Percentiles rank a stretch among this genome's conserved stretches.
These are phyloP conservation scores for Gasteruption jaculator DNA, from an alignment of 2,888 invertebrate genomes.

Conservation along the genomic window DNA sequence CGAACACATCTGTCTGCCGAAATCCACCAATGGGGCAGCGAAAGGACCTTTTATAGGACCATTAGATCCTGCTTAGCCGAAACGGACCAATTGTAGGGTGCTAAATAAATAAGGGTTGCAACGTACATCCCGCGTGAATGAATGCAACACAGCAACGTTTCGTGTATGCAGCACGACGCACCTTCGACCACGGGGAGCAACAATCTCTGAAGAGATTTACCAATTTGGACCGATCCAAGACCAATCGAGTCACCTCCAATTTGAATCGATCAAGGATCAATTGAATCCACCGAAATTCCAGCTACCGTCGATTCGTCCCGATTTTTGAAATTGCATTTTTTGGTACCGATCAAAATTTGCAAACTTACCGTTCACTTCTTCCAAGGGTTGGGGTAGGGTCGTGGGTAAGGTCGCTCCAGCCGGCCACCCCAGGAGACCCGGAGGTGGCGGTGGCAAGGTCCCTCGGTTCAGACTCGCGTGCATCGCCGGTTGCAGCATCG, in stretches of 20 bases:
- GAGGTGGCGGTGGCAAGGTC: conserved; percentile 37
- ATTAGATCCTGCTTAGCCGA: conserved; percentile 50
- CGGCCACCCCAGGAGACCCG: conserved; percentile 30
- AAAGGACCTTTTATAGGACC: conserved; percentile 48
- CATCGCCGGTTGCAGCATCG: conserved; percentile 43
- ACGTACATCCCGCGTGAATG: no score
- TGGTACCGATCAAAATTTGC: no score
- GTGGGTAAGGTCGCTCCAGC: conserved; percentile 32
- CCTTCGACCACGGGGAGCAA: no score
- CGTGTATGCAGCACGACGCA: no score
- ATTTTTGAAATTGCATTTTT: no score
- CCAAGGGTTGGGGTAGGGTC: conserved; percentile 40
- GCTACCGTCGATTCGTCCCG: no score
- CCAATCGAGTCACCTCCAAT: no score
- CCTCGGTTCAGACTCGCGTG: conserved; percentile 40
- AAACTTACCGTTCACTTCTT: conserved; percentile 47
- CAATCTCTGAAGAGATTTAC: no score
- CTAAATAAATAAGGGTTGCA: conserved; percentile 49
- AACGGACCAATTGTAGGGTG: conserved; percentile 48
- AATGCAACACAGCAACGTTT: no score
- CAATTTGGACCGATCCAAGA: no score
- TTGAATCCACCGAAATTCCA: no score
- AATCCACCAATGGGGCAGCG: conserved; percentile 35
- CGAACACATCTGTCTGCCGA: conserved; percentile 43
- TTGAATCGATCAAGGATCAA: no score